Percentiles rank a stretch among this genome's conserved stretches.
Conservation (phyloP, 1,140 invertebrate species). For the Drosophila paulistorum region DNA sequence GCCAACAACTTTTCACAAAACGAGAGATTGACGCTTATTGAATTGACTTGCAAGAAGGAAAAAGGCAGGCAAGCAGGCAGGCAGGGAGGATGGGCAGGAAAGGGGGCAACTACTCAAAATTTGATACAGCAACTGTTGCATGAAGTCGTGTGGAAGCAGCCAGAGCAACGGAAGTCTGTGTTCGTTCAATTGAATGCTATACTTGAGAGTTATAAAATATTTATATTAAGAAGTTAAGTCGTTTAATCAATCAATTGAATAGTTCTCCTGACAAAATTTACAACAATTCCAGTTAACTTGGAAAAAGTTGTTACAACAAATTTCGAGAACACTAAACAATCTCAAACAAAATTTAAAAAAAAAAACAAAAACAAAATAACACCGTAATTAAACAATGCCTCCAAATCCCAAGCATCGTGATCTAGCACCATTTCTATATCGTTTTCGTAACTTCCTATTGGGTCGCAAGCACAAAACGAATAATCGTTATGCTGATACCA, state of each 20-base stretch:
- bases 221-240: neutral
- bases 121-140: slow-evolving; percentile 50
- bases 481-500: slow-evolving; percentile 36
- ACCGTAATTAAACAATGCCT: slow-evolving; percentile 26
- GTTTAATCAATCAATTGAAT: neutral
- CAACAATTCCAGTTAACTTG: too few species aligned
- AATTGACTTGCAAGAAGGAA: slow-evolving; percentile 53
- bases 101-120: neutral
- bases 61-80: neutral
- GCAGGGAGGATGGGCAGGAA: neutral
- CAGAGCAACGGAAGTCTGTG: slow-evolving; percentile 10
- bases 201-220: slow-evolving; percentile 1
- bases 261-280: neutral
- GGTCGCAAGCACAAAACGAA: slow-evolving; percentile 46
- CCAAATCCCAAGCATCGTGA: slow-evolving; percentile 52
- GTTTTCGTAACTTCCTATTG: slow-evolving; percentile 58
- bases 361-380: too few species aligned
- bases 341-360: neutral
- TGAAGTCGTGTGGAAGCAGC: slow-evolving; percentile 44
- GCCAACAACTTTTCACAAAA: slow-evolving; percentile 3
- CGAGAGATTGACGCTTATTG: slow-evolving; percentile 73
- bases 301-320: neutral
- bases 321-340: neutral
- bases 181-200: slow-evolving; percentile 5
- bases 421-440: slow-evolving; percentile 49